phyloP scores from a whole-genome alignment of 2,113 vertebrate genomes.

The Hippolais icterina region DNA sequence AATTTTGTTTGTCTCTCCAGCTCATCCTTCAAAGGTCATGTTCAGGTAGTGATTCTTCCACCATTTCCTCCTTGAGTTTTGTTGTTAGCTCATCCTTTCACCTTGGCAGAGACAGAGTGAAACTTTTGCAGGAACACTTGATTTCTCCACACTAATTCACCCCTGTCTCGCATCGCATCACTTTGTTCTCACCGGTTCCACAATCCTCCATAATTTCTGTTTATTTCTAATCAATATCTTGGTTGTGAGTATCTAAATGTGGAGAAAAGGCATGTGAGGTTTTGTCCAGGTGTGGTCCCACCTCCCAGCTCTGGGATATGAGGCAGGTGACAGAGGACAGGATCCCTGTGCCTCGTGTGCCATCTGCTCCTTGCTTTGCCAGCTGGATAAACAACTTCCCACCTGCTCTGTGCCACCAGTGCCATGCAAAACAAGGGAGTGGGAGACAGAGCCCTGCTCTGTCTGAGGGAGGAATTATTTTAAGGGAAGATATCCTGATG shows the following conservation, averaged over 20 bases:
- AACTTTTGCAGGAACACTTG: accelerated
- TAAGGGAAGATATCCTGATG: not conserved
- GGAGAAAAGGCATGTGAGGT: not conserved
- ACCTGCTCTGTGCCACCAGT: not conserved
- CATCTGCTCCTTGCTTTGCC: not conserved
- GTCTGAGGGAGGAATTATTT: not conserved
- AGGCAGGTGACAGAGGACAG: not conserved
- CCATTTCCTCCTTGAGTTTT: not conserved
- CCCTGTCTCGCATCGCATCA: not conserved
- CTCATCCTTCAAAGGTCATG: not conserved
- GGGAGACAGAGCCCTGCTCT: not conserved
- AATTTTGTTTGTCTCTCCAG: not conserved
- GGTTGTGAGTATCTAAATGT: not conserved
- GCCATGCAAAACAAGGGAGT: not conserved
- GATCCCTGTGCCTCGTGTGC: not conserved
- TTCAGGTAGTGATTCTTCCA: not conserved
- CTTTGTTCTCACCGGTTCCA: not conserved
- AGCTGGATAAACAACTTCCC: not conserved
- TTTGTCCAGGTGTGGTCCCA: too few relatives aligned
- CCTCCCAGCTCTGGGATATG: not conserved
- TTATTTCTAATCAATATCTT: not conserved
- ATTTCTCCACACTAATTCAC: not conserved
- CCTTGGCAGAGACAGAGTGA: not conserved
- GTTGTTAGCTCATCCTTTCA: not conserved
- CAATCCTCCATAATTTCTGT: accelerated